phyloP scores from a whole-genome alignment of 2,888 invertebrate genomes.

The Diarsia rubi region DNA sequence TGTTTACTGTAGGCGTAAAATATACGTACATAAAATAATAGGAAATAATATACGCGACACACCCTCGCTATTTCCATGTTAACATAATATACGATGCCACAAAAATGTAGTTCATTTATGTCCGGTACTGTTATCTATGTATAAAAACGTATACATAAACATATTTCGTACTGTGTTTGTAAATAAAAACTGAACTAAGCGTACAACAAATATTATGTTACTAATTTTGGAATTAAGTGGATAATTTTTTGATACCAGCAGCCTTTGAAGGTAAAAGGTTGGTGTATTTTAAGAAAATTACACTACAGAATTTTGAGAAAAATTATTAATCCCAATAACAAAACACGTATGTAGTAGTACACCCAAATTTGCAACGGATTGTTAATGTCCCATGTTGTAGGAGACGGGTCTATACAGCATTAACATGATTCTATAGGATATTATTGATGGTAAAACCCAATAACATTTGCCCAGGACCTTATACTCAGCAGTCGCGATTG shows the following conservation, averaged over 20 bases:
- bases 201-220: not conserved
- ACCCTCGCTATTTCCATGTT: slow-evolving; percentile 14
- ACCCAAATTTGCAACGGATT: too few relatives aligned
- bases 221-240: not conserved
- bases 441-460: too few relatives aligned
- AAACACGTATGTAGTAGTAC: too few relatives aligned
- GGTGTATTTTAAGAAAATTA: not conserved
- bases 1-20: slow-evolving; percentile 38
- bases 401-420: too few relatives aligned
- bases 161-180: not conserved
- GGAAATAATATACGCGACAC: slow-evolving; percentile 22
- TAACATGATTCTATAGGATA: too few relatives aligned
- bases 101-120: slow-evolving; percentile 4
- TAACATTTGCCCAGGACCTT: too few relatives aligned
- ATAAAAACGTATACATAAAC: not conserved
- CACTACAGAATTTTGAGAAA: not conserved
- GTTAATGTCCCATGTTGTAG: too few relatives aligned
- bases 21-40: slow-evolving; percentile 29
- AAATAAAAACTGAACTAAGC: not conserved
- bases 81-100: not conserved
- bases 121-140: not conserved
- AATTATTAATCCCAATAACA: not conserved
- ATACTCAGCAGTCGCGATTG: too few relatives aligned
- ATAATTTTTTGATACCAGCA: not conserved
- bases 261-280: not conserved